Evolutionary conservation across 2,113 vertebrate species (phyloP).

Genomic region (Enhydra lutris): DNA sequence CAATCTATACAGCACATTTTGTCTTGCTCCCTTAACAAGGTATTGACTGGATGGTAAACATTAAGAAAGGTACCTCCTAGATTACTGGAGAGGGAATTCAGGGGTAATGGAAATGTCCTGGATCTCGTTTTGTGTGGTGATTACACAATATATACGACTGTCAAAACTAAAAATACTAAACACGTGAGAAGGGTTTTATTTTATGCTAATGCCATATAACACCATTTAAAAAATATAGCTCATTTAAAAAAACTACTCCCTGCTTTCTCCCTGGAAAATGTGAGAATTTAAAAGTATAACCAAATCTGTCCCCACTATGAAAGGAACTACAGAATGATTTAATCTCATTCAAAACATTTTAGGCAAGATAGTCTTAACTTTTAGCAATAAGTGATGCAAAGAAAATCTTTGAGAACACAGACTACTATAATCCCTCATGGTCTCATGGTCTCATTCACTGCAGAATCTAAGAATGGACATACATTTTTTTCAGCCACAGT

Average conservation of each 20-base stretch:
- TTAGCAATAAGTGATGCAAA: not conserved
- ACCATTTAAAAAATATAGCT: not conserved
- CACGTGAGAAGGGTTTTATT: not conserved
- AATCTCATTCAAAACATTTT: not conserved
- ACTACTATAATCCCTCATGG: not conserved
- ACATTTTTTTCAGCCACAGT: not conserved
- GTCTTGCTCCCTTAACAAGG: not conserved
- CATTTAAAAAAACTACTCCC: not conserved
- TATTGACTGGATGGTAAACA: not conserved
- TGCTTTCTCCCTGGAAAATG: not conserved
- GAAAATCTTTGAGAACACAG: not conserved
- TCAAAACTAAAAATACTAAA: not conserved
- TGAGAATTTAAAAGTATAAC: not conserved
- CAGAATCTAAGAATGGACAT: not conserved
- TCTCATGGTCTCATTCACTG: not conserved
- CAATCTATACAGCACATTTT: not conserved
- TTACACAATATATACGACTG: not conserved
- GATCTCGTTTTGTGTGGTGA: not conserved
- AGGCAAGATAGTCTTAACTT: not conserved
- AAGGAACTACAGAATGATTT: not conserved
- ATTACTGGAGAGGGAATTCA: not conserved
- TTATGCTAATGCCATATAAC: not conserved
- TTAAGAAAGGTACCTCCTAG: not conserved
- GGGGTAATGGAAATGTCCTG: not conserved
- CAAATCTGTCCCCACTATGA: not conserved